These are phyloP conservation scores for Ageneiosus marmoratus DNA, from an alignment of 2,113 vertebrate species.

Conservation along the genomic window DNA sequence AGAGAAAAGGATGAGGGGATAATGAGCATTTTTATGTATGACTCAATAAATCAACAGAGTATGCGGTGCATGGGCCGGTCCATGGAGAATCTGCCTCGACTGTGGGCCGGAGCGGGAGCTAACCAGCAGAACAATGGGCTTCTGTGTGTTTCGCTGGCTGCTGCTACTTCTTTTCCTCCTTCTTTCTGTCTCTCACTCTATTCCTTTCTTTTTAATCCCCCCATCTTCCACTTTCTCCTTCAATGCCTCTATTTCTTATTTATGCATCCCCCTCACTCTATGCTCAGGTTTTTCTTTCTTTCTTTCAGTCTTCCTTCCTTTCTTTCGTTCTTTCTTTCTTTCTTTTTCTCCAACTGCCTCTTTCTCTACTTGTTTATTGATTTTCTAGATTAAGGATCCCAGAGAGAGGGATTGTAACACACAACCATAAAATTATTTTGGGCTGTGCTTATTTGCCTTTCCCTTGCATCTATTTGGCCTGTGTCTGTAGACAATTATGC, in stretches of 20 bases:
- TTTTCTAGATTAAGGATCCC: constrained; percentile 99
- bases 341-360: constrained; percentile 41
- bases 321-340: not conserved
- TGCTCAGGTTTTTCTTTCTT: constrained; percentile 31
- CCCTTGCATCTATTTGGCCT: constrained; percentile 99
- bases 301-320: not conserved
- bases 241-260: constrained; percentile 35
- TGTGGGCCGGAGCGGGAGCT: constrained; percentile 66
- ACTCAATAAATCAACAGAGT: constrained; percentile 77
- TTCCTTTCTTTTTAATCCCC: constrained; percentile 36
- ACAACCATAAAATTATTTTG: constrained; percentile 99
- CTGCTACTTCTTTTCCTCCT: constrained; percentile 28
- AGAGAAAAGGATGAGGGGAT: constrained; percentile 66
- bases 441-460: constrained; percentile 99
- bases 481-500: constrained; percentile 99
- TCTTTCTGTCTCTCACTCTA: constrained; percentile 28
- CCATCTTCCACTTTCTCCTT: constrained; percentile 33
- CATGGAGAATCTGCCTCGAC: constrained; percentile 57
- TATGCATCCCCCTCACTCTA: constrained; percentile 52
- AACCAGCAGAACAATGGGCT: constrained; percentile 86
- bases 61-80: constrained; percentile 52
- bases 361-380: constrained; percentile 93
- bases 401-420: constrained; percentile 98
- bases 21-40: constrained; percentile 77
- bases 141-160: constrained; percentile 79